A percentile compares a stretch with the other conserved stretches of the same genome.
Evolutionary conservation across 2,113 vertebrate species (phyloP).

Genomic region (Pongo abelii): DNA sequence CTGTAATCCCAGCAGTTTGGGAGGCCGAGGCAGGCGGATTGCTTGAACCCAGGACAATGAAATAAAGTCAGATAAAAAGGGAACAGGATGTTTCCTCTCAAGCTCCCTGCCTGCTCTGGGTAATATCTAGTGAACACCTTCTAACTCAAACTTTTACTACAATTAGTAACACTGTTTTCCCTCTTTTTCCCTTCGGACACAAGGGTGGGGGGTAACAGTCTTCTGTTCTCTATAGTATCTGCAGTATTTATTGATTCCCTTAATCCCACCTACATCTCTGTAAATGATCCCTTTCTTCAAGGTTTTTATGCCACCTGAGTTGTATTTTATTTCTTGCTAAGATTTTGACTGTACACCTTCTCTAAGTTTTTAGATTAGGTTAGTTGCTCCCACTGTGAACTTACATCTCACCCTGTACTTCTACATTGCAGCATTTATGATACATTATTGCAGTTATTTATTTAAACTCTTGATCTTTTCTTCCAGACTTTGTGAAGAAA

Average conservation of each 20-base stretch:
- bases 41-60: not conserved
- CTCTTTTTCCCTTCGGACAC: not conserved
- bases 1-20: too few species aligned
- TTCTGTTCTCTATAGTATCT: not conserved
- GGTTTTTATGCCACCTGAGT: not conserved
- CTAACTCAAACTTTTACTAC: not conserved
- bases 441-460: not conserved
- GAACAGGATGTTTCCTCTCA: not conserved
- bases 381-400: not conserved
- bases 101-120: not conserved
- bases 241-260: not conserved
- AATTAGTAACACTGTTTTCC: not conserved
- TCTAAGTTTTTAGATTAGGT: not conserved
- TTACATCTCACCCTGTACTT: not conserved
- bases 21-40: too few species aligned
- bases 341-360: not conserved
- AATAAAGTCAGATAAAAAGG: not conserved
- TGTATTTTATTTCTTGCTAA: not conserved
- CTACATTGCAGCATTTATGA: not conserved
- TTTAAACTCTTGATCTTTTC: slow-evolving; percentile 3
- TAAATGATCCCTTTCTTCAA: not conserved
- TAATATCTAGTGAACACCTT: not conserved
- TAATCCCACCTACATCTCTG: not conserved
- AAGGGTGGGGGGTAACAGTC: not conserved
- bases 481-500: not conserved